Evolutionary conservation across 2,888 invertebrate species (phyloP).

Genomic region (Agonopterix heracliana): DNA sequence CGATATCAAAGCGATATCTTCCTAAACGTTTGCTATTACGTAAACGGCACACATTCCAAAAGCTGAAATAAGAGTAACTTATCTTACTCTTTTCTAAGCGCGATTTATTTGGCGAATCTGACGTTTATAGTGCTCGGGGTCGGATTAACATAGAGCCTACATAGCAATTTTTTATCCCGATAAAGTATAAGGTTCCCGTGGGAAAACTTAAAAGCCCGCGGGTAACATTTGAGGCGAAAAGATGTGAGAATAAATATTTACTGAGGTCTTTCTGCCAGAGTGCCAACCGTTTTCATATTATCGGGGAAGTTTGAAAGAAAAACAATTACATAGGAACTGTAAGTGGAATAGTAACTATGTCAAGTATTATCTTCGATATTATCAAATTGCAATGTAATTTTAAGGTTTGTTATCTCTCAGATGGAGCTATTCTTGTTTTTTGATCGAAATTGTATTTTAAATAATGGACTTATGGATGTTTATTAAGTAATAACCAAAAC

Average conservation of each 20-base stretch:
- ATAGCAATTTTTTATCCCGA: conserved; percentile 7
- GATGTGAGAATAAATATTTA: background rate
- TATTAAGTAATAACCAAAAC: background rate
- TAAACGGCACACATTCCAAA: background rate
- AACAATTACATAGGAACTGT: background rate
- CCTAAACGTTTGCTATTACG: too few relatives aligned
- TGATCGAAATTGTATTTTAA: too few relatives aligned
- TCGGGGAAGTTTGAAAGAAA: too few relatives aligned
- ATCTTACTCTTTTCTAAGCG: conserved; percentile 5
- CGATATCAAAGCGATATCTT: too few relatives aligned
- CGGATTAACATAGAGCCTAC: conserved; percentile 3
- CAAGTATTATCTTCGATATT: too few relatives aligned
- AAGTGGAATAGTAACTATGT: background rate
- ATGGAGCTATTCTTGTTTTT: too few relatives aligned
- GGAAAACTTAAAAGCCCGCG: conserved; percentile 4
- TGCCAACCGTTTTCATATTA: too few relatives aligned
- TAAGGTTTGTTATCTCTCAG: too few relatives aligned
- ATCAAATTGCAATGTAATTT: too few relatives aligned
- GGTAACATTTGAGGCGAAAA: background rate
- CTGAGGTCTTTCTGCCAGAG: background rate
- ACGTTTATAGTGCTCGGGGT: conserved; percentile 2
- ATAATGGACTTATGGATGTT: too few relatives aligned
- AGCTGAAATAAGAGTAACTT: conserved; percentile 4
- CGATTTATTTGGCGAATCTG: conserved; percentile 6
- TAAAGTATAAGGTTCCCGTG: conserved; percentile 2